Percentiles rank a stretch among this genome's conserved stretches.
These are phyloP conservation scores for Piprites chloris DNA, from an alignment of 2,113 vertebrate species.

Conservation along the genomic window DNA sequence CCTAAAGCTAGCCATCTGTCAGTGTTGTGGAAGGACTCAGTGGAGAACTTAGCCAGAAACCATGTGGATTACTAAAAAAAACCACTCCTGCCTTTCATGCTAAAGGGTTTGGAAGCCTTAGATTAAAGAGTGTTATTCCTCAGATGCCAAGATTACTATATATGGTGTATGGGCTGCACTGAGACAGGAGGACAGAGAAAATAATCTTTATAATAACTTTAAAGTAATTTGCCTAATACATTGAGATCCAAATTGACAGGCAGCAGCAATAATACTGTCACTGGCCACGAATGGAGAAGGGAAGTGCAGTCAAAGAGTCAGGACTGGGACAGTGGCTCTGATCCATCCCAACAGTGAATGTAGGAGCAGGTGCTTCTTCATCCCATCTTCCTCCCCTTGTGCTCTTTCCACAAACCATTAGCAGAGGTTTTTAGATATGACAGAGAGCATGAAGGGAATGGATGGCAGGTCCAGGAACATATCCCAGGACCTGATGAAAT, in stretches of 20 bases:
- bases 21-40: not conserved
- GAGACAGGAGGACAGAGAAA: not conserved
- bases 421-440: not conserved
- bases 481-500: not conserved
- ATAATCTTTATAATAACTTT: not conserved
- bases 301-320: not conserved
- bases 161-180: rapidly evolving
- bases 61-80: not conserved
- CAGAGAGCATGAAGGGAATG: not conserved
- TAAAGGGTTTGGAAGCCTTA: not conserved
- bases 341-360: not conserved
- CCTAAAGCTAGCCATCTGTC: not conserved
- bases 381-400: not conserved
- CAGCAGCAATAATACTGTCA: not conserved
- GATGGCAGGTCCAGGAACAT: not conserved
- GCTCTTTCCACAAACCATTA: not conserved
- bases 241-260: not conserved
- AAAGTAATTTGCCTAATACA: not conserved
- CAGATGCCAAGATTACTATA: not conserved
- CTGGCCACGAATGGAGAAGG: not conserved
- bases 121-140: not conserved
- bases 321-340: not conserved
- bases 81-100: not conserved
- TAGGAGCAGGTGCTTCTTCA: not conserved
- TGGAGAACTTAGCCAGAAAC: not conserved